A percentile compares a stretch with the other conserved stretches of the same genome.
These are phyloP conservation scores for Macaca mulatta DNA, from an alignment of 2,113 vertebrate genomes.

Conservation along the genomic window DNA sequence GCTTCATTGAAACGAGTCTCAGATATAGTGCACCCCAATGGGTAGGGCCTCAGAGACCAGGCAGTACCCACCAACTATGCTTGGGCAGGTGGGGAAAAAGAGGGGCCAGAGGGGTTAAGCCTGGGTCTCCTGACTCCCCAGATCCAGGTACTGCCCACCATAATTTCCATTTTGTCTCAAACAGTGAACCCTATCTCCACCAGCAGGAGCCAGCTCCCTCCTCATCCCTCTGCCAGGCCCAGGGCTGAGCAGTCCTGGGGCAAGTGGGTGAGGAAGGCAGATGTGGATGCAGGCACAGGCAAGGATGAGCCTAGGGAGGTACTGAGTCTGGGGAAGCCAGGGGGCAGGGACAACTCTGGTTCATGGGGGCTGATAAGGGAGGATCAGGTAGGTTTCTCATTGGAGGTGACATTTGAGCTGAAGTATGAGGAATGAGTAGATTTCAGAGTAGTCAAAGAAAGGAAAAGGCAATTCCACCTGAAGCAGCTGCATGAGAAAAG, in stretches of 20 bases:
- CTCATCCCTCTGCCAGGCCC: not conserved
- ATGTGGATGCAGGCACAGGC: not conserved
- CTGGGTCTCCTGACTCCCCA: not conserved
- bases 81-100: slow-evolving; percentile 11
- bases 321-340: not conserved
- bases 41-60: not conserved
- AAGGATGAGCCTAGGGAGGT: not conserved
- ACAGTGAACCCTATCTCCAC: not conserved
- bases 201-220: not conserved
- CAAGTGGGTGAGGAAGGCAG: not conserved
- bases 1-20: not conserved
- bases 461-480: not conserved
- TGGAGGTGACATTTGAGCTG: not conserved
- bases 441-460: slow-evolving; percentile 7
- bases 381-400: not conserved
- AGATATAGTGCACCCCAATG: not conserved
- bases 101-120: not conserved
- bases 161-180: slow-evolving; percentile 29
- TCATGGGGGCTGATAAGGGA: not conserved
- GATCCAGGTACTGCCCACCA: not conserved
- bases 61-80: not conserved
- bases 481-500: not conserved
- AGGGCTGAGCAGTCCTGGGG: not conserved
- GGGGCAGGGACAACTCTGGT: not conserved
- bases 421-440: not conserved